Evolutionary conservation across 2,797 vertebrate species (phyloP).

Genomic region (Morelia viridis): DNA sequence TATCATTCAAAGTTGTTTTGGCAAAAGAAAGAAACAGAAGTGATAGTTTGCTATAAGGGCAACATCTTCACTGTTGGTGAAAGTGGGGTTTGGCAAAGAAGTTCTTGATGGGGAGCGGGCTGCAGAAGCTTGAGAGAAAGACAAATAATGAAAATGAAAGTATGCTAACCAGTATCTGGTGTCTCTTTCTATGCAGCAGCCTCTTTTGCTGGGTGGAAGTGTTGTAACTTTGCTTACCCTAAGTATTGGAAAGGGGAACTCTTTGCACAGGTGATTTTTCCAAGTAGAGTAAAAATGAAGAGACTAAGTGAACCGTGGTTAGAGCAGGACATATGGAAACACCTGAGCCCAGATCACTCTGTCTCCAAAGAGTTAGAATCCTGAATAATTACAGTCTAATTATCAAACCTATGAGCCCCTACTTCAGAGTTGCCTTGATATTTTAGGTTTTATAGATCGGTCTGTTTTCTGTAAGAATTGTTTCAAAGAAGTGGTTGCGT

Average conservation of each 20-base stretch:
- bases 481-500: not conserved
- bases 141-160: conserved; percentile 14
- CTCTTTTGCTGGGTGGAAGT: conserved; percentile 5
- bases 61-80: conserved; percentile 26
- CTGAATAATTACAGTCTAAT: conserved; percentile 26
- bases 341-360: conserved; percentile 15
- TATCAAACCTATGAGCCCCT: not conserved
- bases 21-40: conserved; percentile 43
- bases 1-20: conserved; percentile 14
- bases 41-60: conserved; percentile 20
- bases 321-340: not conserved
- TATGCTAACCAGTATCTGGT: conserved; percentile 22
- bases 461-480: conserved; percentile 36
- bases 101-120: not conserved
- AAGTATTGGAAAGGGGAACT: not conserved
- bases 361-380: conserved; percentile 27
- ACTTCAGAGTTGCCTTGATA: conserved; percentile 54
- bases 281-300: conserved; percentile 17
- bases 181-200: conserved; percentile 20
- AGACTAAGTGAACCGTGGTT: not conserved
- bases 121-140: conserved; percentile 27
- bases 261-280: conserved; percentile 20
- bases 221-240: not conserved
- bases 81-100: not conserved
- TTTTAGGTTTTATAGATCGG: conserved; percentile 46